These are phyloP conservation scores for Volucella zonaria DNA, from an alignment of 2,888 invertebrate genomes.

Conservation along the genomic window DNA sequence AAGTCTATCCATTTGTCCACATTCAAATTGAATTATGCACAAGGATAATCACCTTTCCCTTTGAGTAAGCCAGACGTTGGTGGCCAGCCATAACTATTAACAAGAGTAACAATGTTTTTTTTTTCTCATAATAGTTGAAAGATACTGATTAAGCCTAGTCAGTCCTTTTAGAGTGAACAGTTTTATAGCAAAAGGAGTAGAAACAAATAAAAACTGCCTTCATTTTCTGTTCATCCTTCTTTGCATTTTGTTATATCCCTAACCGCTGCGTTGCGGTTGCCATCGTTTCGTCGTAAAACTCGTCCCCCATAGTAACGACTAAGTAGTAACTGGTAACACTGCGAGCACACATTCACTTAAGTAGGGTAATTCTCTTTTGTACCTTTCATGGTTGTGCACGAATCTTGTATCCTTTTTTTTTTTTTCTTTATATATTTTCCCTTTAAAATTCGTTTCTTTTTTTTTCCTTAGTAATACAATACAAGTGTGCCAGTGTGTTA, in stretches of 20 bases:
- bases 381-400: conserved; percentile 62
- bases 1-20: conserved; percentile 39
- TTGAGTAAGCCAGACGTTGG: background rate
- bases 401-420: conserved; percentile 60
- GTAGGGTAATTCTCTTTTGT: conserved; percentile 47
- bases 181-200: conserved; percentile 4
- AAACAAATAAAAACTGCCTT: conserved; percentile 37
- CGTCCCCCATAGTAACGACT: background rate
- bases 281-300: conserved; percentile 39
- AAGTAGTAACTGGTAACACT: conserved; percentile 47
- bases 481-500: conserved; percentile 31
- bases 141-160: conserved; percentile 4
- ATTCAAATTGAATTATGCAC: conserved; percentile 69
- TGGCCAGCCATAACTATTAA: conserved; percentile 8
- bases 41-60: conserved; percentile 55
- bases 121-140: conserved; percentile 7
- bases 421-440: background rate
- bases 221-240: conserved; percentile 55
- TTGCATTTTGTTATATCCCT: conserved; percentile 41
- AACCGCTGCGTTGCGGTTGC: conserved; percentile 48
- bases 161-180: conserved; percentile 5
- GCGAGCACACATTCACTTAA: conserved; percentile 40
- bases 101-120: background rate
- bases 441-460: background rate
- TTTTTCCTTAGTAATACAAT: background rate